Conservation (phyloP, 2,113 vertebrate genomes). For the Eurypyga helias region DNA sequence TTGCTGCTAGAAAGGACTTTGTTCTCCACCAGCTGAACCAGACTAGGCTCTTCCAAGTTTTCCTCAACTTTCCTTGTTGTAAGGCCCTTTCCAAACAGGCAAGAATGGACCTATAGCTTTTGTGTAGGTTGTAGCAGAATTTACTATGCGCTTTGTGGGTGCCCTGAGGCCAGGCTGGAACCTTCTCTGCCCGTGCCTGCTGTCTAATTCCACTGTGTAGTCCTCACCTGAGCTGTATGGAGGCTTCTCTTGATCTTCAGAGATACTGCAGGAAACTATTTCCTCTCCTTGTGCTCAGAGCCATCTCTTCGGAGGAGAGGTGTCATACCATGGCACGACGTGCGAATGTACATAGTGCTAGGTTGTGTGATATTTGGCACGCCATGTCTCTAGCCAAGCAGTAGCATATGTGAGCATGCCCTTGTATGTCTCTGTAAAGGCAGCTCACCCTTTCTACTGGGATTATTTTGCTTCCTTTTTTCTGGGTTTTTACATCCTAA, state of each 20-base stretch:
- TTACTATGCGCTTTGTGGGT: not conserved
- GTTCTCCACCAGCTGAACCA: not conserved
- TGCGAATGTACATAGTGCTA: accelerated
- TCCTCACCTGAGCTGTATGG: not conserved
- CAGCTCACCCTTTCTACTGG: not conserved
- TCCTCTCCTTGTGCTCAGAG: not conserved
- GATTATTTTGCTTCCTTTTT: not conserved
- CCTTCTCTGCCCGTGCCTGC: not conserved
- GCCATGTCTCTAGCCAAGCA: not conserved
- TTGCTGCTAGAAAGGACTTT: not conserved
- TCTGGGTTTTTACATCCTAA: not conserved
- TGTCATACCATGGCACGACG: not conserved
- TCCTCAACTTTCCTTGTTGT: not conserved
- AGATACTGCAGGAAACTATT: not conserved
- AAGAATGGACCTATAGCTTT: not conserved
- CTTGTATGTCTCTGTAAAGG: not conserved
- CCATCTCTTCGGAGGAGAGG: not conserved
- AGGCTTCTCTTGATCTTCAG: not conserved
- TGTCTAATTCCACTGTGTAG: not conserved
- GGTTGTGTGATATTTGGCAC: not conserved
- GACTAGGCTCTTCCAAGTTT: not conserved
- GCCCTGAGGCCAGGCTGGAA: not conserved
- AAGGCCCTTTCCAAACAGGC: not conserved
- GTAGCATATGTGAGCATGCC: not conserved
- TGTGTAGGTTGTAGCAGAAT: not conserved